Evolutionary conservation across 2,113 vertebrate species (phyloP).

Genomic region (Tursiops truncatus): DNA sequence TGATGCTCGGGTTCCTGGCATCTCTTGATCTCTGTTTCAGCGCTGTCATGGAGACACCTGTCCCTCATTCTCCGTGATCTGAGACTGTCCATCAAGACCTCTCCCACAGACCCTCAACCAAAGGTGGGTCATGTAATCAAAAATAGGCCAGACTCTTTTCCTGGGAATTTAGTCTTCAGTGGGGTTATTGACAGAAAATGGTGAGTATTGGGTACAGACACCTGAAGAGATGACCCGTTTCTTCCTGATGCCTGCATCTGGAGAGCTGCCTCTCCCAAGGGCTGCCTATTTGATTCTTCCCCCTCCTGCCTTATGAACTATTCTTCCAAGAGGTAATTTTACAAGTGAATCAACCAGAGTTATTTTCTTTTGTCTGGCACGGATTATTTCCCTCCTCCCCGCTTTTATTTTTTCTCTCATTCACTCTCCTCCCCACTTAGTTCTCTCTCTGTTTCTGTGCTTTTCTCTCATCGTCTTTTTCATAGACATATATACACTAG

Average conservation of each 20-base stretch:
- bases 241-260: neutral
- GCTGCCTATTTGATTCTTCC: neutral
- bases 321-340: neutral
- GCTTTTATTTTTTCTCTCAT: neutral
- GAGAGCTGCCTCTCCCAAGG: neutral
- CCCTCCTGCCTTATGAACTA: neutral
- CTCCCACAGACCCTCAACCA: neutral
- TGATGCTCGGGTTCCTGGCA: neutral
- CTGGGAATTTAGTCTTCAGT: neutral
- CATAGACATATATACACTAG: neutral
- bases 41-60: neutral
- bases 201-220: neutral
- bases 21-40: neutral
- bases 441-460: neutral
- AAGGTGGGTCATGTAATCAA: neutral
- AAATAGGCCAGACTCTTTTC: neutral
- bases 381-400: neutral
- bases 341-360: neutral
- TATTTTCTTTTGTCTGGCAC: neutral
- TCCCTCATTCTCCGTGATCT: neutral
- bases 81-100: neutral
- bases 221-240: neutral
- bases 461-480: neutral
- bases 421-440: neutral
- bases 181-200: neutral